Conservation (phyloP, 1,140 invertebrate genomes). For the Sarcophaga peregrina region DNA sequence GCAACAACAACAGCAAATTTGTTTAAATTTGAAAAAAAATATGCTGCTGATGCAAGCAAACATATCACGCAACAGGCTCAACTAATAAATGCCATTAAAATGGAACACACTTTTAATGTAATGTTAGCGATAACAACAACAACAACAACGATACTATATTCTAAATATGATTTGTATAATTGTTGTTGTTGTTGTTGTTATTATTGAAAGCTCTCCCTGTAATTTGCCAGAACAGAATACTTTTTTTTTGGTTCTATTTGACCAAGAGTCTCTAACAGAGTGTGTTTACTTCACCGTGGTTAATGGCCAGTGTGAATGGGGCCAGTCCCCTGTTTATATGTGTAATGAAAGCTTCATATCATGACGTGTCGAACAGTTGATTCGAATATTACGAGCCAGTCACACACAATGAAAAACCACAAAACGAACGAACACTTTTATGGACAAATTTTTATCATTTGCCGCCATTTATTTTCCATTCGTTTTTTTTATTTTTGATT, state of each 20-base stretch:
- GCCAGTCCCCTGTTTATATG: no score
- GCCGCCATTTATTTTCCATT: not conserved
- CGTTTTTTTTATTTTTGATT: not conserved
- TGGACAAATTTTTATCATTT: slow-evolving; percentile 19
- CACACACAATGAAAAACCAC: not conserved
- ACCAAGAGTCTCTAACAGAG: no score
- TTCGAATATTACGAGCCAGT: not conserved
- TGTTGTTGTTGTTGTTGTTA: not conserved
- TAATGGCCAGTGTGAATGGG: no score
- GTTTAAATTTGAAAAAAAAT: not conserved
- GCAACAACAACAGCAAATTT: not conserved
- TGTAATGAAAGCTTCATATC: not conserved
- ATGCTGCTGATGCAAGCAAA: slow-evolving; percentile 7
- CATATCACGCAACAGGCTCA: slow-evolving; percentile 30
- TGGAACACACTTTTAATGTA: not conserved
- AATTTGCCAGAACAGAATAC: no score
- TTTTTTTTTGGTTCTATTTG: no score
- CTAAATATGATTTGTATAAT: not conserved
- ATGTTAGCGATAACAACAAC: not conserved
- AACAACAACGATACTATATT: not conserved
- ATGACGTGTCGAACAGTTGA: not conserved
- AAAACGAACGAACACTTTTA: slow-evolving; percentile 4
- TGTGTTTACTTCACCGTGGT: no score
- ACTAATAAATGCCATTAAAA: slow-evolving; percentile 33
- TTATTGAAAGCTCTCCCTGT: no score